Conservation (phyloP, 2,797 vertebrate genomes). For the Scomberomorus guttatus region DNA sequence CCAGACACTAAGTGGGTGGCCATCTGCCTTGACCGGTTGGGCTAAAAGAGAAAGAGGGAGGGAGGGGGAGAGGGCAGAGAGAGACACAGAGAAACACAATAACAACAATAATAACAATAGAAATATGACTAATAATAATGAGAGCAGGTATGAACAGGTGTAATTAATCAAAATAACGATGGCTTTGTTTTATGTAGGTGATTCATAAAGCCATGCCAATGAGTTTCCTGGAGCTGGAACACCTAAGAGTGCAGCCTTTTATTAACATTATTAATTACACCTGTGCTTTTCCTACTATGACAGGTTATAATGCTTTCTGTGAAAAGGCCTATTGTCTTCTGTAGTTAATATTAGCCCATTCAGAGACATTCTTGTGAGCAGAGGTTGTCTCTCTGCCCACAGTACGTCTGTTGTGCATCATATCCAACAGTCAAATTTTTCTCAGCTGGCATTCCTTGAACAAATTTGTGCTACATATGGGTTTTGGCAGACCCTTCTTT, state of each 20-base stretch:
- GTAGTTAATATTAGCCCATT: background rate
- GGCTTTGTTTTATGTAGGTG: constrained; percentile 12
- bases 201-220: background rate
- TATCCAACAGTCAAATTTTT: constrained; percentile 26
- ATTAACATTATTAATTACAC: constrained; percentile 32
- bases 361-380: background rate
- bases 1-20: too few species aligned
- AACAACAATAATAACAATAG: too few species aligned
- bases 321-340: constrained; percentile 32
- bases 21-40: too few species aligned
- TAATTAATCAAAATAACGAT: constrained; percentile 34
- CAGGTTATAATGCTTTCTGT: background rate
- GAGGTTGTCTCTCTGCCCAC: constrained; percentile 2
- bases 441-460: constrained; percentile 7
- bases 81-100: too few species aligned
- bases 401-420: constrained; percentile 2
- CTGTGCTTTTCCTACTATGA: constrained; percentile 12
- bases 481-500: too few species aligned
- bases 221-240: constrained; percentile 14
- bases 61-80: too few species aligned
- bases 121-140: too few species aligned
- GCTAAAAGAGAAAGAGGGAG: too few species aligned
- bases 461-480: too few species aligned
- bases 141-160: too few species aligned
- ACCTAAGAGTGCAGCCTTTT: constrained; percentile 6